Evolutionary conservation across 2,113 vertebrate species (phyloP).

Genomic region (Lipophrys pholis): DNA sequence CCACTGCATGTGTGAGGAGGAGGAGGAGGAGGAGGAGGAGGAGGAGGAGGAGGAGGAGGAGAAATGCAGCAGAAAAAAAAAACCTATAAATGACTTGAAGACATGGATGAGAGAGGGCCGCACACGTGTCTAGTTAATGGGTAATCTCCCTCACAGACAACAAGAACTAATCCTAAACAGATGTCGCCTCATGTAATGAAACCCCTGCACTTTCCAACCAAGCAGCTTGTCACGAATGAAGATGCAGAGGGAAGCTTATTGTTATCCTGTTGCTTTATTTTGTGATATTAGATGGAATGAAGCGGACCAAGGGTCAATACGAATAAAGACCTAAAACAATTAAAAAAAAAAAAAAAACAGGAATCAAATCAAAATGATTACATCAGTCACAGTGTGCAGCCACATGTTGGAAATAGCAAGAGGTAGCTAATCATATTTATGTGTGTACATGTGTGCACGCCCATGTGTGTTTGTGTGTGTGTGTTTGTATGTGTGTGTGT

Average conservation of each 20-base stretch:
- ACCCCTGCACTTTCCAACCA: conserved; percentile 36
- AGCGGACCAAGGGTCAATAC: background rate
- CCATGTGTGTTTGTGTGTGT: conserved; percentile 48
- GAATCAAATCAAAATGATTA: conserved; percentile 31
- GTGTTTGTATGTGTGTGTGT: conserved; percentile 37
- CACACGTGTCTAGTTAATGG: conserved; percentile 30
- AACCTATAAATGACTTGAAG: background rate
- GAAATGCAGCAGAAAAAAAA: conserved; percentile 11
- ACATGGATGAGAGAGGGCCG: conserved; percentile 1
- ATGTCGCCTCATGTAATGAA: conserved; percentile 45
- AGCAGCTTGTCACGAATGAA: conserved; percentile 19
- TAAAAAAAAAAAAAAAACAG: background rate
- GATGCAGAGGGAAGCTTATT: background rate
- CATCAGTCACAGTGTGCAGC: no score
- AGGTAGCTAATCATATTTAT: conserved; percentile 29
- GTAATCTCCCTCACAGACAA: conserved; percentile 23
- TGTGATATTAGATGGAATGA: background rate
- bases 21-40: no score
- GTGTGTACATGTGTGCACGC: conserved; percentile 41
- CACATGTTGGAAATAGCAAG: conserved; percentile 12
- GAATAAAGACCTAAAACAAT: background rate
- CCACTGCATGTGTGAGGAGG: conserved; percentile 7
- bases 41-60: conserved; percentile 9
- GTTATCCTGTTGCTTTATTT: background rate
- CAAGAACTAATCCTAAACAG: conserved; percentile 50